These are phyloP conservation scores for Protula sp. DNA, from an alignment of 2,888 invertebrate species.

Conservation along the genomic window DNA sequence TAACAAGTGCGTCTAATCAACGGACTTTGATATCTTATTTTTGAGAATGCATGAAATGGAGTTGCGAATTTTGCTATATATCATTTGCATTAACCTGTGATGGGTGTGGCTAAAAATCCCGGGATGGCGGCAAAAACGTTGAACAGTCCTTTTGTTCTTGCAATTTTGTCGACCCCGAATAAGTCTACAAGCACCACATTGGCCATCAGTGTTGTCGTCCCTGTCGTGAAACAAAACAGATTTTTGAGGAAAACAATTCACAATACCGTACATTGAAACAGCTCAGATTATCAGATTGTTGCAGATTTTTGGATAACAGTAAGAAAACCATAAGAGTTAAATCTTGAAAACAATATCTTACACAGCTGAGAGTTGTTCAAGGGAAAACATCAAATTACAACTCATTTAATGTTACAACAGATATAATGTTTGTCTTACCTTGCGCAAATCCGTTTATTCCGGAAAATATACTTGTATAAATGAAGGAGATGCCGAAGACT, in stretches of 20 bases:
- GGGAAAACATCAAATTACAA: neutral
- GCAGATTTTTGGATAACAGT: no score
- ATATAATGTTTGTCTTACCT: neutral
- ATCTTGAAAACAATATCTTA: no score
- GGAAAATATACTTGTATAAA: neutral
- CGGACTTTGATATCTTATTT: no score
- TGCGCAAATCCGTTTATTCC: neutral
- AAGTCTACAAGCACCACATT: neutral
- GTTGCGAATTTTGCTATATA: no score
- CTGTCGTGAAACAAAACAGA: neutral
- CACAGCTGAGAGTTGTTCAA: no score
- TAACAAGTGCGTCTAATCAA: no score
- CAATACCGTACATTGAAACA: no score
- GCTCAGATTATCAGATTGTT: no score
- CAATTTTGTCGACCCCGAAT: neutral
- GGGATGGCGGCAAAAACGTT: neutral
- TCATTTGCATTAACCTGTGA: no score
- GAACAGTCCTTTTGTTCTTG: neutral
- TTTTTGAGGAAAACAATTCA: neutral
- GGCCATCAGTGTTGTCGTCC: neutral
- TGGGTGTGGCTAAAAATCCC: neutral
- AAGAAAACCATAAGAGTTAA: no score
- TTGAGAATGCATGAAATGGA: no score
- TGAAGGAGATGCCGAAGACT: neutral
- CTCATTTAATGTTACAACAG: neutral